Conservation (phyloP, 2,888 invertebrate genomes). For the Drosophila pegasa region DNA sequence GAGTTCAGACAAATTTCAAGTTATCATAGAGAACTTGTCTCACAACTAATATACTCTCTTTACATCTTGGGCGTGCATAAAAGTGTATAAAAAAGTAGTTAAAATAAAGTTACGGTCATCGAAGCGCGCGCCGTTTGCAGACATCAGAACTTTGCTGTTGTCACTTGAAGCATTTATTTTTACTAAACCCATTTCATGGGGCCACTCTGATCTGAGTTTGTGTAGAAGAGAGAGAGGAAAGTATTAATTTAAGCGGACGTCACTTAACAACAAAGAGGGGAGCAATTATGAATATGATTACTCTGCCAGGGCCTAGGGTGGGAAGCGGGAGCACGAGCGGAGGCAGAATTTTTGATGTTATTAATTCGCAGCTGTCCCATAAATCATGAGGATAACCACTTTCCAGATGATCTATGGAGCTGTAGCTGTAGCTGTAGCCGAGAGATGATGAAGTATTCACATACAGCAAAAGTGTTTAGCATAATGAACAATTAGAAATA, state of each 20-base stretch:
- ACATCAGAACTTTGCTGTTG: constrained; percentile 51
- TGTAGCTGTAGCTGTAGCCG: not conserved
- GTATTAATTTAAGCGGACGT: constrained; percentile 50
- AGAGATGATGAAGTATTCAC: constrained; percentile 22
- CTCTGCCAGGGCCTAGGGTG: constrained; percentile 15
- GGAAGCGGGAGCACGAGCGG: too few relatives aligned
- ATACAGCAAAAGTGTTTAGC: constrained; percentile 3
- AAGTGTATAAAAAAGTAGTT: constrained; percentile 59
- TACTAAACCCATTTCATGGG: constrained; percentile 35
- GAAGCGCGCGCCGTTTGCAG: constrained; percentile 43
- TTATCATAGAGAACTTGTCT: too few relatives aligned
- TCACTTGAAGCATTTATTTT: constrained; percentile 48
- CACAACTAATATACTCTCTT: constrained; percentile 1
- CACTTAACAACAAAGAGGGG: constrained; percentile 11
- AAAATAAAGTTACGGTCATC: constrained; percentile 62
- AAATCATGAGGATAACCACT: constrained; percentile 52
- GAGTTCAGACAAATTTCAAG: too few relatives aligned
- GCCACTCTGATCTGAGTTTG: constrained; percentile 28
- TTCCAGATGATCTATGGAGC: constrained; percentile 53
- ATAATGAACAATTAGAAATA: constrained; percentile 38
- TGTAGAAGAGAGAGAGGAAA: constrained; percentile 37
- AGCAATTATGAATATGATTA: constrained; percentile 52
- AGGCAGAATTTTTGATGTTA: constrained; percentile 54
- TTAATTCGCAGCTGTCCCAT: constrained; percentile 64
- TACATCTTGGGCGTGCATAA: not conserved